Conservation (phyloP, 2,888 invertebrate genomes). For the Protophormia terraenovae region DNA sequence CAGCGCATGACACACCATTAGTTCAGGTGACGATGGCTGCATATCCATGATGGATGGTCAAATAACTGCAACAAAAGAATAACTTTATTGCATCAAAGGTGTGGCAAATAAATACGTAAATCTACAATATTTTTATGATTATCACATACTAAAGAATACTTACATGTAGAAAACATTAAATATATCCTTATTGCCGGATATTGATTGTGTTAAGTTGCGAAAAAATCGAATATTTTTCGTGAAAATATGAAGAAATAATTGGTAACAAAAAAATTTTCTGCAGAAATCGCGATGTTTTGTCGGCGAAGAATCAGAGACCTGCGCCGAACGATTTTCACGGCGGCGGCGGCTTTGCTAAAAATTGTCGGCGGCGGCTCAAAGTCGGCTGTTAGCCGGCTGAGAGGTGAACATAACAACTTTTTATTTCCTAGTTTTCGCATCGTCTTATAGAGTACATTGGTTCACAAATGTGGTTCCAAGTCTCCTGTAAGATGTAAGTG, state of each 20-base stretch:
- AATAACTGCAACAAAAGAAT: conserved; percentile 55
- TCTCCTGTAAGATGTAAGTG: too few relatives aligned
- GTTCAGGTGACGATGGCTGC: conserved; percentile 75
- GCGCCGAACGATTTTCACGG: too few relatives aligned
- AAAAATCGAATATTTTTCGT: conserved; percentile 64
- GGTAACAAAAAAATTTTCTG: conserved; percentile 48
- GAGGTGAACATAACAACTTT: too few relatives aligned
- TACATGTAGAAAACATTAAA: conserved; percentile 62
- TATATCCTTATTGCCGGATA: conserved; percentile 26
- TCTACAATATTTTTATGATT: background rate
- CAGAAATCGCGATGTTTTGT: conserved; percentile 51
- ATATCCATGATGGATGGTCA: conserved; percentile 66
- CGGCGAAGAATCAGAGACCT: conserved; percentile 49
- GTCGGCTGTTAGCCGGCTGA: too few relatives aligned
- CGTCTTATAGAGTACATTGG: too few relatives aligned
- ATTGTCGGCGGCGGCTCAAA: too few relatives aligned
- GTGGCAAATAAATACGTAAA: conserved; percentile 25
- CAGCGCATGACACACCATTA: conserved; percentile 83
- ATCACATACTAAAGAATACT: background rate
- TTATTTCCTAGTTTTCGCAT: too few relatives aligned
- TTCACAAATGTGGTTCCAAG: too few relatives aligned
- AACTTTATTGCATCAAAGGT: conserved; percentile 42
- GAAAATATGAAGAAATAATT: conserved; percentile 52
- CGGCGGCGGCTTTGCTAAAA: too few relatives aligned
- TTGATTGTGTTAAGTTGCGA: conserved; percentile 40